Base-by-base conservation (phyloP, 2,797 vertebrate species). In the Sebastes hubbsi region DNA sequence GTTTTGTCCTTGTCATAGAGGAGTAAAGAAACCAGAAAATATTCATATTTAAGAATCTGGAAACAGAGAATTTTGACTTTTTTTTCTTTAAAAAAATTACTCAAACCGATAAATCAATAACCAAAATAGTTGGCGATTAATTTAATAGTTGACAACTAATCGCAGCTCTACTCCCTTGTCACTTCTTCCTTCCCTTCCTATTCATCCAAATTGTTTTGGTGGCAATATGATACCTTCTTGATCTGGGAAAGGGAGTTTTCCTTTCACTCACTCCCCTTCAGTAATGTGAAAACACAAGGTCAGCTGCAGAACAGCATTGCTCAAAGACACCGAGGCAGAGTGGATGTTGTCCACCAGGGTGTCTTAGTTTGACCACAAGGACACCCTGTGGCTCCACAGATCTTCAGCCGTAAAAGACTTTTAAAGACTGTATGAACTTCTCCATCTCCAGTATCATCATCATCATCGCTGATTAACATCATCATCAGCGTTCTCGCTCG, bases 391-490 rank as follows among this genome's bases (percentile, higher is more conserved):
- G 74, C 75, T 75, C 27, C 30, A 42, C 75, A 75, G 36, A 78
- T 87, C 69, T 85, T 86, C 55, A 72, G 24, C 62, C 66, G 68
- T 70, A 82, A 74, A 78, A 73, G 27, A 64, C 73, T 65, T 46
- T 73, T 80, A 81, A 90, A 83, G 69, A 59, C 62, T 75, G 60
- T 27, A 36, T 65, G 79, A 90, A 87, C 72, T 66, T 84, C 83
- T 87, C 80, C 82, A 81, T 88, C 84, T 83, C 83, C 81, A 54
- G 66, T 78, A 85, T 90, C 85, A 88, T 86, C 87, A 81, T 69
- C 87, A 81, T 70, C 87, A 81, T 70, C 77, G 73, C 78, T 79
- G 74, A 89, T 88, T 81, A 83, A 80, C 85, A 87, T 86, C 87
- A 77, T 76, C 88, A 72, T 80, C 88, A 72, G 34, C 55, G 34